These are phyloP conservation scores for Pyralis farinalis DNA, from an alignment of 2,888 invertebrate genomes.

Conservation along the genomic window DNA sequence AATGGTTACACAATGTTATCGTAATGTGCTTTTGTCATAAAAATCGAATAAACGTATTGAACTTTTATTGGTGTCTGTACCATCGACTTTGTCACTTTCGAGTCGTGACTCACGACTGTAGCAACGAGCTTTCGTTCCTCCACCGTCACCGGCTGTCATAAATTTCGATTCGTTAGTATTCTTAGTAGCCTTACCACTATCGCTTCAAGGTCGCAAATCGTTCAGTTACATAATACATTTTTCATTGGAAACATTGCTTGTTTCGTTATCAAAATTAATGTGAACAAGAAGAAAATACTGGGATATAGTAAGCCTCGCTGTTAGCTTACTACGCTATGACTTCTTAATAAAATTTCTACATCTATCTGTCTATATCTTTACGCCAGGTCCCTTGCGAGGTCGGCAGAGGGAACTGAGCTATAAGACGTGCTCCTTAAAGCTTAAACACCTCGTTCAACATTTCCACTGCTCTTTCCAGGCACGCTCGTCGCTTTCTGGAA, in stretches of 20 bases:
- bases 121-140: constrained; percentile 46
- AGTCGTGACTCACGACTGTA: constrained; percentile 62
- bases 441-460: no score
- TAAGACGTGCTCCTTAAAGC: no score
- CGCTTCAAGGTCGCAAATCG: constrained; percentile 26
- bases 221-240: background rate
- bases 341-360: no score
- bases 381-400: no score
- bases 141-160: constrained; percentile 41
- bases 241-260: background rate
- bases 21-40: constrained; percentile 25
- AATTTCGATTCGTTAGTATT: constrained; percentile 41
- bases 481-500: no score
- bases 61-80: constrained; percentile 41
- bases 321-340: no score
- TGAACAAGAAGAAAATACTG: no score
- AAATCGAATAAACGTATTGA: constrained; percentile 20
- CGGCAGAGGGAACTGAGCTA: no score
- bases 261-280: background rate
- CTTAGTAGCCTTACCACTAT: constrained; percentile 33
- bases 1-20: constrained; percentile 2
- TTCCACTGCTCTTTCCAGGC: no score
- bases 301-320: no score
- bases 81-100: constrained; percentile 59
- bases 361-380: no score